These are phyloP conservation scores for Dryococelus australis DNA, from an alignment of 2,888 invertebrate species.

Conservation along the genomic window DNA sequence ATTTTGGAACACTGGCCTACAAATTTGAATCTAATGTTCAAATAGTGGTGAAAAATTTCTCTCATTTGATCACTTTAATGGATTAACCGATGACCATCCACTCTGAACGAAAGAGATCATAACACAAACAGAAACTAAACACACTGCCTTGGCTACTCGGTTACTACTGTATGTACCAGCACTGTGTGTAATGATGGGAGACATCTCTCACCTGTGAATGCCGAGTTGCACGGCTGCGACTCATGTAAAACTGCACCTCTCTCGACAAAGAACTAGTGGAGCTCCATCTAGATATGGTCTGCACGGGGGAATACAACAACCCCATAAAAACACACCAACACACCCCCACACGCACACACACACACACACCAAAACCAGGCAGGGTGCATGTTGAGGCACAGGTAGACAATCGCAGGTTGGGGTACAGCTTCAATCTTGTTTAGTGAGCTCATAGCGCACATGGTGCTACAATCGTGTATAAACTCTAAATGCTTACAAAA, in stretches of 20 bases:
- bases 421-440: no score
- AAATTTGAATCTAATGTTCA: no score
- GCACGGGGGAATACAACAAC: slow-evolving; percentile 1
- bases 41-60: no score
- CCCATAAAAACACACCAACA: neutral
- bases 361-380: slow-evolving; percentile 37
- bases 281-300: slow-evolving; percentile 69
- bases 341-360: slow-evolving; percentile 57
- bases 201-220: slow-evolving; percentile 25
- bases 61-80: neutral
- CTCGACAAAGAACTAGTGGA: slow-evolving; percentile 68
- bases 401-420: neutral
- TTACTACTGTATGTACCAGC: neutral
- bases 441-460: no score
- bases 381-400: slow-evolving; percentile 43
- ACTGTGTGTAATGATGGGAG: neutral
- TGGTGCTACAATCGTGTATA: no score
- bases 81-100: neutral
- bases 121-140: neutral
- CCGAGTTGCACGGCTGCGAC: slow-evolving; percentile 55
- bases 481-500: no score
- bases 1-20: no score
- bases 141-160: neutral
- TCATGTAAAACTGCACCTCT: slow-evolving; percentile 68
- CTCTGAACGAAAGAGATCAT: neutral